These are phyloP conservation scores for Hydropsyche betteni DNA, from an alignment of 2,888 invertebrate genomes.

Conservation along the genomic window DNA sequence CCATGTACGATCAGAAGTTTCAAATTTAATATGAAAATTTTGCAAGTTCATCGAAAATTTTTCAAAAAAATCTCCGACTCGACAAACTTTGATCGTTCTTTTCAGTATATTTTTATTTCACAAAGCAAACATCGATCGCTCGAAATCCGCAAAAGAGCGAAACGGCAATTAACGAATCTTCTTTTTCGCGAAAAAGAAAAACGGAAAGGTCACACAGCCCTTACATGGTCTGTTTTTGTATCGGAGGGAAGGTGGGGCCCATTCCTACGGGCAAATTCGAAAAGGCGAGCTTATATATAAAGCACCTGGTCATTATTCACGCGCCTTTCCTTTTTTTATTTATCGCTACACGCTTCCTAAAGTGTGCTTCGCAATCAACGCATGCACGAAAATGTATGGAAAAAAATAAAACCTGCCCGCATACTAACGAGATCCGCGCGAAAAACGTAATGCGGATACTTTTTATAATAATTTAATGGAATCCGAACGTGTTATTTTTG, in stretches of 20 bases:
- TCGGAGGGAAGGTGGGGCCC: constrained; percentile 40
- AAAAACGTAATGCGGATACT: background rate
- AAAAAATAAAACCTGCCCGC: constrained; percentile 18
- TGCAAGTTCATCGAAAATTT: too few species aligned
- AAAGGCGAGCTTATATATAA: constrained; percentile 36
- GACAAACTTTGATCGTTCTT: too few species aligned
- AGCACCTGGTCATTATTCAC: constrained; percentile 36
- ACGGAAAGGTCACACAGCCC: background rate
- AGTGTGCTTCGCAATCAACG: constrained; percentile 36
- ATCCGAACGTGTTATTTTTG: too few species aligned
- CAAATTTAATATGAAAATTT: too few species aligned
- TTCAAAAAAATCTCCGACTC: too few species aligned
- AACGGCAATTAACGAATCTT: background rate
- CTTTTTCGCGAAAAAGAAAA: background rate
- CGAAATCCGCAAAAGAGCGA: background rate
- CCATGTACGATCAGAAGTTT: too few species aligned
- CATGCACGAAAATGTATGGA: background rate
- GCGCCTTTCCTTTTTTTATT: constrained; percentile 34
- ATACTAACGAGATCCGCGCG: constrained; percentile 13
- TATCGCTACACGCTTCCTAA: constrained; percentile 36
- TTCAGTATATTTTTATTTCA: background rate
- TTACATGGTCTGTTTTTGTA: constrained; percentile 38
- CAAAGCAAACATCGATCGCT: background rate
- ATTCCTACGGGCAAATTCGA: constrained; percentile 35
- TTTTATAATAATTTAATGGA: too few species aligned